Evolutionary conservation across 2,113 vertebrate genomes (phyloP).

Genomic region (Alligator mississippiensis): DNA sequence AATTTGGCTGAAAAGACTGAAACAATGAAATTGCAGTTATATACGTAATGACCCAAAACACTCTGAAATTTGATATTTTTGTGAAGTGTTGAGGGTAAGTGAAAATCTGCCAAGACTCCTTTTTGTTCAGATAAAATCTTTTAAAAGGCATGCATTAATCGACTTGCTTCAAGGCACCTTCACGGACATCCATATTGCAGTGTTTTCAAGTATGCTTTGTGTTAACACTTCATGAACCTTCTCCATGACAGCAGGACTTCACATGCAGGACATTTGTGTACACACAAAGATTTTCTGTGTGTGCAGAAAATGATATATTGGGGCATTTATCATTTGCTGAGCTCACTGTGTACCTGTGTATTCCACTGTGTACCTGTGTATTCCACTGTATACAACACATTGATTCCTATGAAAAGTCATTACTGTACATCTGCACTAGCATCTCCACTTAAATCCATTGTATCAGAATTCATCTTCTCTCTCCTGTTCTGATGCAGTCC

Average conservation of each 20-base stretch:
- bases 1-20: not conserved
- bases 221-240: not conserved
- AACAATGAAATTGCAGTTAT: not conserved
- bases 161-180: not conserved
- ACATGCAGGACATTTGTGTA: not conserved
- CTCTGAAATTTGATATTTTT: not conserved
- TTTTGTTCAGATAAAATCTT: not conserved
- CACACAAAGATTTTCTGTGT: not conserved
- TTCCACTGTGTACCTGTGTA: no score
- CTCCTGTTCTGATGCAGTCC: not conserved
- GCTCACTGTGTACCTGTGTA: no score
- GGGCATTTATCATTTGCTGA: not conserved
- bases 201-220: not conserved
- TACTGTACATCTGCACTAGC: fast-evolving
- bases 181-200: not conserved
- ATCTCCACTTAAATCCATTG: not conserved
- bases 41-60: not conserved
- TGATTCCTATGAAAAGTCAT: not conserved
- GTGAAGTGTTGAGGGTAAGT: not conserved
- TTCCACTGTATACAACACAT: no score
- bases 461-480: not conserved
- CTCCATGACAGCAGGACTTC: no score
- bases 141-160: not conserved
- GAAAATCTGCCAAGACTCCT: not conserved
- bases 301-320: not conserved